A percentile compares a stretch with the other conserved stretches of the same genome.
Conservation (phyloP, 2,888 invertebrate genomes). For the Micoletzkya japonica region DNA sequence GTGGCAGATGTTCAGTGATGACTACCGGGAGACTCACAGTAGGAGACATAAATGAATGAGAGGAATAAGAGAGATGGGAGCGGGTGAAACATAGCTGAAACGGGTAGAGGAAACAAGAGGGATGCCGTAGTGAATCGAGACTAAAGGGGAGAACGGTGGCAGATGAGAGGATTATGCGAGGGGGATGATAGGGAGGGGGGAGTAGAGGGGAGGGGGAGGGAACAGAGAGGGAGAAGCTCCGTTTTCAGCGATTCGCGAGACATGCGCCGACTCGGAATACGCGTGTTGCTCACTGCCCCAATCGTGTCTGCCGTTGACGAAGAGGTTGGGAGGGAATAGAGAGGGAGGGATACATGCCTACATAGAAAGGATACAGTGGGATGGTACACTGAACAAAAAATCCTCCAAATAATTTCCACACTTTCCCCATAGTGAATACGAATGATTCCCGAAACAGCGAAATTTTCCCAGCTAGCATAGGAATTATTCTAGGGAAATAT, state of each 20-base stretch:
- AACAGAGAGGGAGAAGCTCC: not conserved
- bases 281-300: slow-evolving; percentile 61
- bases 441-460: too few species aligned
- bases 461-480: too few species aligned
- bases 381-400: too few species aligned
- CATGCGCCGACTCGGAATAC: slow-evolving; percentile 46
- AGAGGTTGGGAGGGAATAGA: slow-evolving; percentile 1
- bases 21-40: not conserved
- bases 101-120: not conserved
- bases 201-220: not conserved
- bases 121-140: not conserved
- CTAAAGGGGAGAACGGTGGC: slow-evolving; percentile 1
- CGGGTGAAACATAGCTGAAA: not conserved
- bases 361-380: too few species aligned
- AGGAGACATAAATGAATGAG: slow-evolving; percentile 7
- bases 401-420: too few species aligned
- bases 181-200: not conserved
- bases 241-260: slow-evolving; percentile 45
- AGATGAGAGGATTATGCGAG: not conserved
- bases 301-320: slow-evolving; percentile 48
- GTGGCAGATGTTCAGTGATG: too few species aligned
- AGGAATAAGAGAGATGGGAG: slow-evolving; percentile 11
- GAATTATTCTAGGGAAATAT: too few species aligned
- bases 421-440: too few species aligned
- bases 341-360: not conserved